Evolutionary conservation across 2,797 vertebrate species (phyloP), one percentile per base, ranked within the genome.

Genomic region (Smutsia temminckii): DNA sequence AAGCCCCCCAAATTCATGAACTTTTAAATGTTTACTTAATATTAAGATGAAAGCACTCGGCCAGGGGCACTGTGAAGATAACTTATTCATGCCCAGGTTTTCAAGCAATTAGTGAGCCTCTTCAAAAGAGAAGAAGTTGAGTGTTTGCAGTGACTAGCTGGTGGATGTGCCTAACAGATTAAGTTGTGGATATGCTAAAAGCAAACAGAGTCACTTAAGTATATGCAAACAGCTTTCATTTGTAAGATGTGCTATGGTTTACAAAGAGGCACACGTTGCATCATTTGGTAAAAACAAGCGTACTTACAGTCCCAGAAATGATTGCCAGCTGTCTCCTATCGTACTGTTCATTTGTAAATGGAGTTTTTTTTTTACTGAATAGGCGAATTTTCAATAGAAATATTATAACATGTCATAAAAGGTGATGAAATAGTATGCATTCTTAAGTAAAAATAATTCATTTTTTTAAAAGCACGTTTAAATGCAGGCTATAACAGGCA

Each of bases 201-300:
- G 32, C 20, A 80, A 72, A 87, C 7, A 80, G 34, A 37, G 23
- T 51, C 46, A 85, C 23, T 61, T 69, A 81, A 81, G 85, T 72
- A 63, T 12, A 25, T 17, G 25, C 42, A 80, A 89, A 85, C 4
- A 40, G 32, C 27, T 55, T 42, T 89, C 55, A 32, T 32, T 55
- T 57, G 51, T 10, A 68, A 49, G 53, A 34, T 59, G 2, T 64
- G 46, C 34, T 91, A 46, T 34, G 46, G 46, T 59, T 91, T 83
- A 68, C 53, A 79, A 68, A 90, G 57, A 86, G 23, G 49, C 18
- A 61, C 2, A 1, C 51, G 5, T 71, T 75, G 51, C 68, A 37
- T 86, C 64, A 81, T 61, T 78, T 68, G 61, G 66, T 59, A 84
- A 91, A 96, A 95, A 21, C 46, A 64, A 93, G 3, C 27, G 63